Percentiles rank a stretch among this genome's conserved stretches.
These are phyloP conservation scores for Aricia agestis DNA, from an alignment of 1,140 invertebrate genomes.

Conservation along the genomic window DNA sequence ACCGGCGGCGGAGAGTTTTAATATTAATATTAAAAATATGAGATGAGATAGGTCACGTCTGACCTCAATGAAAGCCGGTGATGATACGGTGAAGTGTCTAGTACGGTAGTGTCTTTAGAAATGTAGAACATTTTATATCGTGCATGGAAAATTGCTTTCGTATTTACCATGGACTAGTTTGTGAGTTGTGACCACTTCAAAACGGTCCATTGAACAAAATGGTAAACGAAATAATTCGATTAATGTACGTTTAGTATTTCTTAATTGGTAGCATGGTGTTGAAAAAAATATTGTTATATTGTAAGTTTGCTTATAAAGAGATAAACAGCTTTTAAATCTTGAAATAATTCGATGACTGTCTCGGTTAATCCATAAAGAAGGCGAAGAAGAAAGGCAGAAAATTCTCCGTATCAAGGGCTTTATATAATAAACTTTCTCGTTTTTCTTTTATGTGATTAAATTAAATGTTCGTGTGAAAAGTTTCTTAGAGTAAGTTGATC, in stretches of 20 bases:
- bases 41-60: conserved; percentile 22
- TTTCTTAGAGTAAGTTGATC: background rate
- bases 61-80: conserved; percentile 16
- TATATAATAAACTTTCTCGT: background rate
- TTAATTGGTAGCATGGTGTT: too few relatives aligned
- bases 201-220: too few relatives aligned
- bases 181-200: too few relatives aligned
- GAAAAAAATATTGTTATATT: too few relatives aligned
- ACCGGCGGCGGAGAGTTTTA: background rate
- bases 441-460: background rate
- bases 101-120: background rate
- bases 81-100: conserved; percentile 12
- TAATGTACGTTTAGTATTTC: too few relatives aligned
- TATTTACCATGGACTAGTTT: too few relatives aligned
- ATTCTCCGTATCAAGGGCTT: background rate
- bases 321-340: too few relatives aligned
- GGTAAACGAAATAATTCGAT: too few relatives aligned
- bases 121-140: background rate
- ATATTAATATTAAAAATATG: conserved; percentile 4
- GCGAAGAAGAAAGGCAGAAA: background rate
- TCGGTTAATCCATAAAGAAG: too few relatives aligned
- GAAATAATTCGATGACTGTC: too few relatives aligned
- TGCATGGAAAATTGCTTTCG: background rate
- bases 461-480: background rate
- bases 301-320: too few relatives aligned